Base-by-base conservation (phyloP, 2,113 vertebrate genomes). In the Stegostoma tigrinum region DNA sequence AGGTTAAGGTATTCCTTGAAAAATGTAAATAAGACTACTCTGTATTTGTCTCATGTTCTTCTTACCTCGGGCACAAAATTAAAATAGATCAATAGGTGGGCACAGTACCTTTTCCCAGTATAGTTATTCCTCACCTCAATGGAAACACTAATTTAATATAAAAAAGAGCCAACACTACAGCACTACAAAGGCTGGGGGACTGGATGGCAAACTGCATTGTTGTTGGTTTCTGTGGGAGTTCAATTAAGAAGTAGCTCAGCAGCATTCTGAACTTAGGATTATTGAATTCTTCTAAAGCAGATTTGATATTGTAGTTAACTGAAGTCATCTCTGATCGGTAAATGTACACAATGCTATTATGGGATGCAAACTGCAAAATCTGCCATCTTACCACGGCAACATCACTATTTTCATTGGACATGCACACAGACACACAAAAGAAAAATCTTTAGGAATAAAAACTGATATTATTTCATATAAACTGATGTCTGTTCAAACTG, bases 401-500 rank as follows among this genome's bases (percentile, higher is more conserved):
- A 38, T n/a, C 61, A 34, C 61, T 93, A 66, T 66, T 64, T 66
- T 38, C 61, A 38, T 1, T 93, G 89, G 67, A 24, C 15, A 38
- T 30, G 17, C 55, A n/a, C 21, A 21, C 34, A 10, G 7, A 23
- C 12, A 38, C 30, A 91, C 30, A 93, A 55, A 93, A 93, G 38
- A 91, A 61, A 2, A 14, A 42, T 61, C 38, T 68, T 72, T 30
- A 5, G 38, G 67, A 48, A 95, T 45, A 68, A 68, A 70, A 94
- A 15, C 64, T 64, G 90, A 48, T 95, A 89, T 95, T 72, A 95
- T 45, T 72, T 45, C 68, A 95, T 27, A 66, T 68, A 94, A 27
- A 94, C 91, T 42, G 70, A 95, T 95, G 93, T 70, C 66, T 95
- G 66, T 95, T 42, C 67, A 95, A 48, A 45, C 21, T 72, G 93